Conservation (phyloP, 2,797 vertebrate species). For the Apogon hyalosoma region DNA sequence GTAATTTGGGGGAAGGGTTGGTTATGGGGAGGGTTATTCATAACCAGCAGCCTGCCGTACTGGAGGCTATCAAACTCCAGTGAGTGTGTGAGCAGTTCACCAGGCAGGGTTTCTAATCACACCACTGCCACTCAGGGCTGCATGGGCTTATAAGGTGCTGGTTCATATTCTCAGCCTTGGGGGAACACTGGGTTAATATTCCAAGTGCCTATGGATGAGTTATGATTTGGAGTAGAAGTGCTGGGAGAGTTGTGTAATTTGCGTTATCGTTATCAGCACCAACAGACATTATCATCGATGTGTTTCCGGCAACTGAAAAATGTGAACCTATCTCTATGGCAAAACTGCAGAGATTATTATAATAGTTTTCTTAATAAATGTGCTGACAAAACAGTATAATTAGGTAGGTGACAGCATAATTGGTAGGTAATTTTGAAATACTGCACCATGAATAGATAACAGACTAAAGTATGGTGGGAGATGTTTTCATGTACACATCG, state of each 20-base stretch:
- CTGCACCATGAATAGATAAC: slow-evolving; percentile 44
- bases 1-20: slow-evolving; percentile 47
- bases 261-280: slow-evolving; percentile 43
- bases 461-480: slow-evolving; percentile 25
- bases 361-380: slow-evolving; percentile 47
- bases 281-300: slow-evolving; percentile 53
- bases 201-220: slow-evolving; percentile 57
- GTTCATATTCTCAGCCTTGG: slow-evolving; percentile 60
- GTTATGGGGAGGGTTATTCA: slow-evolving; percentile 65
- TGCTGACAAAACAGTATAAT: slow-evolving; percentile 40
- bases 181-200: slow-evolving; percentile 65
- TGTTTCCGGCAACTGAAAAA: slow-evolving; percentile 47
- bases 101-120: slow-evolving; percentile 67
- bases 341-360: slow-evolving; percentile 25
- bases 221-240: slow-evolving; percentile 50
- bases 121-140: slow-evolving; percentile 43
- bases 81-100: slow-evolving; percentile 61
- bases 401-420: slow-evolving; percentile 46
- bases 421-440: slow-evolving; percentile 50
- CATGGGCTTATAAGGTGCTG: slow-evolving; percentile 46
- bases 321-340: slow-evolving; percentile 11
- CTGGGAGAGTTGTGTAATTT: slow-evolving; percentile 55
- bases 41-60: slow-evolving; percentile 63
- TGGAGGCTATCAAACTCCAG: slow-evolving; percentile 66
- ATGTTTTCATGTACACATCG: slow-evolving; percentile 46